phyloP scores from a whole-genome alignment of 2,888 invertebrate genomes.

The Mesochorus sp. region DNA sequence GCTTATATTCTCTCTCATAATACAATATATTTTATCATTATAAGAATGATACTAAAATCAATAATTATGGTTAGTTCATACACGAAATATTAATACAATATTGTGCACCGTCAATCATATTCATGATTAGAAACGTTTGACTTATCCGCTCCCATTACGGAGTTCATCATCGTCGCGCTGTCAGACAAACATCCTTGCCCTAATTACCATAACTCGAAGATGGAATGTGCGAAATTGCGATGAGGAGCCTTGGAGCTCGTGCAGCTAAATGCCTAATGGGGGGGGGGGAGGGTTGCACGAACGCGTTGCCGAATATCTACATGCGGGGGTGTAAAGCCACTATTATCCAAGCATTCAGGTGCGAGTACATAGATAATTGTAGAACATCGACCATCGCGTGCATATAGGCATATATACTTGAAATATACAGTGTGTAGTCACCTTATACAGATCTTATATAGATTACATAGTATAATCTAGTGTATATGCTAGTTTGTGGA shows the following conservation, averaged over 20 bases:
- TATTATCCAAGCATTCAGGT: neutral
- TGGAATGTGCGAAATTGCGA: neutral
- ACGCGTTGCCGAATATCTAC: neutral
- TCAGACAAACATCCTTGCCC: neutral
- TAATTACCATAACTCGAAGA: neutral
- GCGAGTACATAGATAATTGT: neutral
- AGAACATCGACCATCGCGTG: no score
- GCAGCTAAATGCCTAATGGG: constrained; percentile 11
- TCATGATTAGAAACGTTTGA: neutral
- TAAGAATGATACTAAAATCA: no score
- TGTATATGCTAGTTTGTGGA: no score
- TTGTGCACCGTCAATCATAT: no score
- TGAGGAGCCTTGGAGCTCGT: constrained; percentile 6
- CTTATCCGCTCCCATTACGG: neutral
- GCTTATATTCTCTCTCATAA: no score
- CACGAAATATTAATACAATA: no score
- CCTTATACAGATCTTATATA: no score
- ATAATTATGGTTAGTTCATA: no score
- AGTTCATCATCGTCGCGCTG: neutral
- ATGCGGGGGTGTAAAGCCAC: neutral
- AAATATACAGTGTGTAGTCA: neutral
- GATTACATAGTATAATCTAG: no score
- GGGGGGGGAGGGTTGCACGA: neutral
- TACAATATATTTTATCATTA: no score
- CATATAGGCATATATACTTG: neutral